Evolutionary conservation across 2,797 vertebrate species (phyloP), one percentile per base, ranked within the genome.

Genomic region (Sylvilagus floridanus): DNA sequence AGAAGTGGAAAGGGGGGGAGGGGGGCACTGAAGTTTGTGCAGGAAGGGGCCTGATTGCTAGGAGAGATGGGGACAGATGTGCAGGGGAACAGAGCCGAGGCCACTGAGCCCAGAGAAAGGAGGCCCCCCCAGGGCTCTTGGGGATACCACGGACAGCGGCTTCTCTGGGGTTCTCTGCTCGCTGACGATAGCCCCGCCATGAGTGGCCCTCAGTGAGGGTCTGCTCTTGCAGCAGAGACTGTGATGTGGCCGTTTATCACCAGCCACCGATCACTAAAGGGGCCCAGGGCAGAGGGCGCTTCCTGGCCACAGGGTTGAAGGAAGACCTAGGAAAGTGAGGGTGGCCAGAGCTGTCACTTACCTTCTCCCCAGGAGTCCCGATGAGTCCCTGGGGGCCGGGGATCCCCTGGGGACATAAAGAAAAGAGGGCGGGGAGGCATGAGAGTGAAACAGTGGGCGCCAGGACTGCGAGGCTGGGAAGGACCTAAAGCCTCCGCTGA

Each of bases 321-420:
- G 66, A 63, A n/a, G 52, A 47, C 5, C 1, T 1, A 47, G 42
- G 17, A 13, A 22, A 10, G 5, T 11, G 12, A 1, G 0, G 0
- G 12, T 1, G 32, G 19, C 4, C 19, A 19, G 22, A 35, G 2
- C 7, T 7, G 69, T 63, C 91, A 91, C 98, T 98, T 98, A 99
- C 99, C 99, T 99, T 99, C 96, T 99, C 99, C 95, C 99, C 99
- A 4, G 99, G 99, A 96, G 98, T 93, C 87, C 99, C 99, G 0
- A 99, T 99, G 52, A 97, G 98, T 87, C 99, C 99, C 98, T 99
- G 99, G 77, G 99, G 98, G 90, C 99, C 99, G 0, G 98, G 98
- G 85, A 99, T 98, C 57, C 99, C 99, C 99, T 99, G 97, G 0
- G 91, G 35, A 71, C 30, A 91, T 69, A 95, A 93, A 97, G 97